Evolutionary conservation across 2,888 invertebrate species (phyloP), one percentile per base, ranked within the genome.

Genomic region (Teleogryllus oceanicus): DNA sequence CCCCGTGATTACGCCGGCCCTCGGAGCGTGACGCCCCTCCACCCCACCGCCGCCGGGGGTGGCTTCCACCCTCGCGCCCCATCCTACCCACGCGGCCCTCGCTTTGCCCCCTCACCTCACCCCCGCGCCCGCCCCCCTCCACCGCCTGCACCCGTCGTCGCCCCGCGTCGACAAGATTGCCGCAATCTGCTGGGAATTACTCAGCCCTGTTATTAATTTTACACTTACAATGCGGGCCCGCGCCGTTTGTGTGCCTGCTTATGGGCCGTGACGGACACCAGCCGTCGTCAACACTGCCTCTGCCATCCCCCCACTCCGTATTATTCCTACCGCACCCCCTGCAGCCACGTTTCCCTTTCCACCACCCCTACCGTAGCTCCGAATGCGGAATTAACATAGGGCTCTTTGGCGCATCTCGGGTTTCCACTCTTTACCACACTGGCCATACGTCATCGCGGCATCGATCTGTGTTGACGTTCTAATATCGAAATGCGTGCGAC

Each of bases 151-250:
- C n/a, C 50, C n/a, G 50, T 37, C 37, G 37, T 37, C 37, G 37
- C 37, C 37, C 37, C 37, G 37, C 37, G 37, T 16, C 20, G 20
- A 50, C 62, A n/a, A 62, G 62, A 62, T 20, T 75, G 21, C 76
- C 21, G 76, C 76, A 76, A 76, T 76, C 76, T 76, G 76, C 76
- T 24, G 76, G 76, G 76, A 76, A 76, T 76, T 76, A 76, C 76
- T 76, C 21, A n/a, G 74, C 76, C 24, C 21, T 76, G 24, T 76
- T 76, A 76, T 76, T 76, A 76, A 76, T 76, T 76, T 37, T 37
- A 24, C 76, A 76, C 21, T 76, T 37, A 76, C 76, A 76, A 76
- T 76, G 37, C 62, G 62, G 62, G n/a, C 62, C n/a, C 62, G 62
- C 62, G 62, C 62, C 62, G 62, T 62, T 62, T 62, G 16, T 62